Evolutionary conservation across 2,113 vertebrate species (phyloP).

Genomic region (Sterrhoptilus dennistouni): DNA sequence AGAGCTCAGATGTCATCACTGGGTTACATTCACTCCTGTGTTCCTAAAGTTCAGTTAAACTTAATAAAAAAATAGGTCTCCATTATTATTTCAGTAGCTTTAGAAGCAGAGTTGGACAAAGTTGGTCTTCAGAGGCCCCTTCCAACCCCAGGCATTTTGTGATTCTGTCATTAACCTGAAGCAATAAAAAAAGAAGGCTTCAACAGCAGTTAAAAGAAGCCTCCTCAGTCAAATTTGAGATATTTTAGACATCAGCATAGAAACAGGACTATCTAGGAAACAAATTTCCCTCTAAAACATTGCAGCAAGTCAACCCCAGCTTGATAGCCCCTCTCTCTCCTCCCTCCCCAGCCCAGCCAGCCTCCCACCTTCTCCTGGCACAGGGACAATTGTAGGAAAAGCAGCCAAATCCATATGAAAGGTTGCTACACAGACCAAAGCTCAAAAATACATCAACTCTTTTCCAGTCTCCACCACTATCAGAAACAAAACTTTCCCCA

Average conservation of each 20-base stretch:
- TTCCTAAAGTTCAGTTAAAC: not conserved
- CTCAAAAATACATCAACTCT: fast-evolving
- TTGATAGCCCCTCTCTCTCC: not conserved
- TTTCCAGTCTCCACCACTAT: fast-evolving
- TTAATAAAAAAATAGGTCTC: not conserved
- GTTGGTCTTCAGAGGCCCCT: not conserved
- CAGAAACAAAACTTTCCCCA: not conserved
- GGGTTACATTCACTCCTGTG: not conserved
- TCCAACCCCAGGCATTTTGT: not conserved
- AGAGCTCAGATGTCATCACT: not conserved
- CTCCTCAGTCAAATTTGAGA: not conserved
- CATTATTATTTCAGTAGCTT: not conserved
- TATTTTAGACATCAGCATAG: not conserved
- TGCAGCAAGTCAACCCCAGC: not conserved
- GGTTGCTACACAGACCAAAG: not conserved
- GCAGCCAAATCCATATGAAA: not conserved
- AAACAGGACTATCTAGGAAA: not conserved
- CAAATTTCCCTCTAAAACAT: not conserved
- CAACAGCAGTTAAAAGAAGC: not conserved
- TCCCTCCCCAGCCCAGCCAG: not conserved
- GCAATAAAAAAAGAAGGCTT: not conserved
- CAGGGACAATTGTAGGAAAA: fast-evolving
- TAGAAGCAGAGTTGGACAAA: not conserved
- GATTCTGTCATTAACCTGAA: not conserved
- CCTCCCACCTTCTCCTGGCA: not conserved